A percentile compares a stretch with the other conserved stretches of the same genome.
Conservation (phyloP, 2,888 invertebrate genomes). For the Muschampia plurimacula region DNA sequence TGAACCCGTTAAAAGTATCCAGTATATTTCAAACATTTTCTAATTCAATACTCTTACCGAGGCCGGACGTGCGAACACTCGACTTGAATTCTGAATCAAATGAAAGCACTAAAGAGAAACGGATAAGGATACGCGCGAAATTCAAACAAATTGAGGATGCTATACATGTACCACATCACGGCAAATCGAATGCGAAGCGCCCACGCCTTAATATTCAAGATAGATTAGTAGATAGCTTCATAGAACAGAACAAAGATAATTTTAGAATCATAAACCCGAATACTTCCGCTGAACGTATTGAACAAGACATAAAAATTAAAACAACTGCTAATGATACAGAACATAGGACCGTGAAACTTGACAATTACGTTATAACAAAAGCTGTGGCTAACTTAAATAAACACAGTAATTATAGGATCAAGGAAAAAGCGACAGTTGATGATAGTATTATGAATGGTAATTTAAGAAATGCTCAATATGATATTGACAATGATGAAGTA, state of each 20-base stretch:
- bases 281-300: not conserved
- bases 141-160: slow-evolving; percentile 56
- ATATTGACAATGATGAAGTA: not conserved
- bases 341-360: not conserved
- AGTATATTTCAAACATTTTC: slow-evolving; percentile 64
- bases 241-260: slow-evolving; percentile 20
- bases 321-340: not conserved
- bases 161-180: slow-evolving; percentile 49
- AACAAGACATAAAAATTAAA: not conserved
- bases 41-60: slow-evolving; percentile 57
- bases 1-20: slow-evolving; percentile 67
- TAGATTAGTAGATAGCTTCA: slow-evolving; percentile 51
- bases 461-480: not conserved
- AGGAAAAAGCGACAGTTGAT: no score
- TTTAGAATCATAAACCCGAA: not conserved
- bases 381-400: not conserved
- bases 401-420: no score
- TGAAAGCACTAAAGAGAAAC: slow-evolving; percentile 59
- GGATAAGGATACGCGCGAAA: slow-evolving; percentile 49
- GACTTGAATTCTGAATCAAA: slow-evolving; percentile 60
- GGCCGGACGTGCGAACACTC: slow-evolving; percentile 46
- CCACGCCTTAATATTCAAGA: slow-evolving; percentile 46
- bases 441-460: no score
- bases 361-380: not conserved
- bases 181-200: slow-evolving; percentile 34